Percentiles rank a stretch among this genome's conserved stretches.
Evolutionary conservation across 2,888 invertebrate species (phyloP).

Genomic region (Bedellia somnulentella): DNA sequence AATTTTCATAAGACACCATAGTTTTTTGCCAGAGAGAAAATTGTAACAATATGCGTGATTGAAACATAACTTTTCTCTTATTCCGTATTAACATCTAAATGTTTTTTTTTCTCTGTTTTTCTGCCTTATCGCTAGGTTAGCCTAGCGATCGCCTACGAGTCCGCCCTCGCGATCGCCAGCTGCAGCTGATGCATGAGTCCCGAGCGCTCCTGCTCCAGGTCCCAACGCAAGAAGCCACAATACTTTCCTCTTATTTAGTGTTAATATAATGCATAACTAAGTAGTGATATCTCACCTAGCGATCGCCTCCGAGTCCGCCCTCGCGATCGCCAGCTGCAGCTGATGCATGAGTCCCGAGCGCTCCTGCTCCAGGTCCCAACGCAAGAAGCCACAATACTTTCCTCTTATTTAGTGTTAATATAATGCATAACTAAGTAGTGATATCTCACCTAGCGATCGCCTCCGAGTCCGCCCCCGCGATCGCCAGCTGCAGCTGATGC

Average conservation of each 20-base stretch:
- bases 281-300: constrained; percentile 70
- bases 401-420: too few relatives aligned
- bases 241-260: too few relatives aligned
- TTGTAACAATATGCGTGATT: too few relatives aligned
- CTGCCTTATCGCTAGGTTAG: too few relatives aligned
- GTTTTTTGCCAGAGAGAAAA: too few relatives aligned
- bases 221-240: constrained; percentile 76
- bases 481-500: constrained; percentile 87
- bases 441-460: constrained; percentile 82
- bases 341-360: constrained; percentile 85
- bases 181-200: constrained; percentile 89
- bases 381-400: too few relatives aligned
- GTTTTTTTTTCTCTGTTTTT: too few relatives aligned
- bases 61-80: too few relatives aligned
- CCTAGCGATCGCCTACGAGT: constrained; percentile 91
- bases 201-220: constrained; percentile 86
- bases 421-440: too few relatives aligned
- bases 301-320: constrained; percentile 93
- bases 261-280: too few relatives aligned
- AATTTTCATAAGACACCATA: too few relatives aligned
- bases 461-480: constrained; percentile 90
- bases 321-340: constrained; percentile 84
- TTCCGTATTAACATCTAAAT: too few relatives aligned
- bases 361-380: constrained; percentile 87
- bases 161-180: constrained; percentile 85